phyloP scores from a whole-genome alignment of 2,797 vertebrate genomes.

The Momotus momota region DNA sequence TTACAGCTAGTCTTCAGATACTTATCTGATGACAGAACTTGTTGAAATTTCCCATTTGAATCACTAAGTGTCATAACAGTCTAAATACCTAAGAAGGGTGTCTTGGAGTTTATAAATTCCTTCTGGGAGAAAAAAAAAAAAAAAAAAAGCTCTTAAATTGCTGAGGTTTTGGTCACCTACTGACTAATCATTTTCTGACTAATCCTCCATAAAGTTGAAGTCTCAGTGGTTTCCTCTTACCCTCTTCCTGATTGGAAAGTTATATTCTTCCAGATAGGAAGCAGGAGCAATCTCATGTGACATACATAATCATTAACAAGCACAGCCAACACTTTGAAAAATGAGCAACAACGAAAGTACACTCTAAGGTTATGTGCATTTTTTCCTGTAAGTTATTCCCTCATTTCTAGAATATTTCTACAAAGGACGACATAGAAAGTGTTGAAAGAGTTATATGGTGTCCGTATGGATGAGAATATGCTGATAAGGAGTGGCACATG shows the following conservation, averaged over 20 bases:
- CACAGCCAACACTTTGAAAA: neutral
- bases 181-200: neutral
- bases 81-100: neutral
- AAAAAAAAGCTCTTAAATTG: neutral
- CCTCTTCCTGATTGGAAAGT: neutral
- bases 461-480: neutral
- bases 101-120: neutral
- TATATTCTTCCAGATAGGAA: constrained; percentile 3
- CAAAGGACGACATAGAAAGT: neutral
- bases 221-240: constrained; percentile 2
- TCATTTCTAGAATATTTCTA: neutral
- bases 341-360: neutral
- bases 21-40: constrained; percentile 23
- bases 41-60: neutral
- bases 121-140: neutral
- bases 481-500: neutral
- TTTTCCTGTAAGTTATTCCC: neutral
- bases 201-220: neutral
- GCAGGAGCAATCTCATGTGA: neutral
- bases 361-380: neutral
- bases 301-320: neutral
- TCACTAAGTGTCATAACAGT: neutral
- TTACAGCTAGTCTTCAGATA: constrained; percentile 10
- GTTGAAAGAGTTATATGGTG: neutral
- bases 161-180: neutral